A percentile compares a stretch with the other conserved stretches of the same genome.
phyloP scores from a whole-genome alignment of 2,113 vertebrate species.

The Paralichthys olivaceus region DNA sequence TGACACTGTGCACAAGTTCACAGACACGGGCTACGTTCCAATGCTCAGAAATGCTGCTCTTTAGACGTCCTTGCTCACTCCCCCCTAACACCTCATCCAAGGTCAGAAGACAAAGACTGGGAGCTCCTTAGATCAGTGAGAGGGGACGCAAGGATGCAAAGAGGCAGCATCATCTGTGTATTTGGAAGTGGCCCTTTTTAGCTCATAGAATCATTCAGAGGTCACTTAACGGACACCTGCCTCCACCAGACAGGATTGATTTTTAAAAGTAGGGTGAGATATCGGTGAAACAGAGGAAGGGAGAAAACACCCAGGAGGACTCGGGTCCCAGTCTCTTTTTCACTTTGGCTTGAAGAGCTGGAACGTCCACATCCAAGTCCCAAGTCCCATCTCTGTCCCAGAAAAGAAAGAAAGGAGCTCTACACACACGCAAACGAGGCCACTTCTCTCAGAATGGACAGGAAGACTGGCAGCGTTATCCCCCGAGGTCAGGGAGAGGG shows the following conservation, averaged over 20 bases:
- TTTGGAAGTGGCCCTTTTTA: constrained; percentile 71
- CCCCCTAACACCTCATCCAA: constrained; percentile 5
- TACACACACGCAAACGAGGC: constrained; percentile 59
- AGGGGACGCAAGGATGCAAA: constrained; percentile 26
- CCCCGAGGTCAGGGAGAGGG: constrained; percentile 56
- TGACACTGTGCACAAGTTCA: constrained; percentile 71
- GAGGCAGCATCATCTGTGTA: constrained; percentile 39
- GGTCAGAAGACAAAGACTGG: constrained; percentile 4
- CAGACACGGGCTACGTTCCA: constrained; percentile 51
- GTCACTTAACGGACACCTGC: constrained; percentile 72
- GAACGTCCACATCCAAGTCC: constrained; percentile 45
- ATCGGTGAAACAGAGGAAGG: constrained; percentile 39
- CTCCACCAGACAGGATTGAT: constrained; percentile 49
- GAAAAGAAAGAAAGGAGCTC: constrained; percentile 29
- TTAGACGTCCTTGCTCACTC: constrained; percentile 27
- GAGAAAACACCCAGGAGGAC: constrained; percentile 51
- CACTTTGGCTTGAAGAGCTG: constrained; percentile 77
- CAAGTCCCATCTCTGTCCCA: constrained; percentile 10
- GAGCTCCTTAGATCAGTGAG: background rate
- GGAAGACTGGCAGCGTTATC: constrained; percentile 81
- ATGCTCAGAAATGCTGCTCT: constrained; percentile 40
- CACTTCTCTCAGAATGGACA: constrained; percentile 68
- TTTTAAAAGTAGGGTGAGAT: constrained; percentile 51
- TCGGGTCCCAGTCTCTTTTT: constrained; percentile 50
- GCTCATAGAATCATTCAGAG: constrained; percentile 77